These are phyloP conservation scores for Virgularia gustaviana DNA, from an alignment of 92 coral and sea anemone species.

Conservation along the genomic window DNA sequence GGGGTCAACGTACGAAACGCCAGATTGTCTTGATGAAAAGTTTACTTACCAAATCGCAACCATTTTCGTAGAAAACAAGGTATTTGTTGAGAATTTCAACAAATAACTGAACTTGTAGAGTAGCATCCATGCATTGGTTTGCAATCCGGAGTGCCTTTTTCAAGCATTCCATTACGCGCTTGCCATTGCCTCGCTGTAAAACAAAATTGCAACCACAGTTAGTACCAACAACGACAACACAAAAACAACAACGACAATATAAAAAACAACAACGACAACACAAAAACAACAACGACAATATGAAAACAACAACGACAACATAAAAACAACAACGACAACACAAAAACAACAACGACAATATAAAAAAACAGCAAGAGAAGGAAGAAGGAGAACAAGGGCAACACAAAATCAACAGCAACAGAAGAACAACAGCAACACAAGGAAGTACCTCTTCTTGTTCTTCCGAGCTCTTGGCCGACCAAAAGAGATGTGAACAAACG, in stretches of 20 bases:
- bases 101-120: constrained; percentile 89
- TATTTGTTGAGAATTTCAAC: constrained; percentile 92
- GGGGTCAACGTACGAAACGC: not conserved
- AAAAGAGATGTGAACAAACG: constrained; percentile 95
- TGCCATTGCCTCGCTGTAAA: constrained; percentile 83
- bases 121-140: constrained; percentile 95
- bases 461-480: constrained; percentile 95
- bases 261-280: no score
- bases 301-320: no score
- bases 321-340: no score
- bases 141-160: constrained; percentile 98
- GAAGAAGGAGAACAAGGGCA: not conserved
- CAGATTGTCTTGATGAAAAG: no score
- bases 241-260: no score
- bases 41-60: constrained; percentile 78
- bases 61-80: constrained; percentile 76
- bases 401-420: no score
- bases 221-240: no score
- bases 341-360: not conserved
- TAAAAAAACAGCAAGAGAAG: not conserved
- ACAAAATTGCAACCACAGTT: not conserved
- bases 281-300: no score
- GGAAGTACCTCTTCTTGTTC: constrained; percentile 98
- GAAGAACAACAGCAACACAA: no score
- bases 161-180: constrained; percentile 90